Base-by-base conservation (phyloP, 2,888 invertebrate species). In the Ophonus ardosiacus region DNA sequence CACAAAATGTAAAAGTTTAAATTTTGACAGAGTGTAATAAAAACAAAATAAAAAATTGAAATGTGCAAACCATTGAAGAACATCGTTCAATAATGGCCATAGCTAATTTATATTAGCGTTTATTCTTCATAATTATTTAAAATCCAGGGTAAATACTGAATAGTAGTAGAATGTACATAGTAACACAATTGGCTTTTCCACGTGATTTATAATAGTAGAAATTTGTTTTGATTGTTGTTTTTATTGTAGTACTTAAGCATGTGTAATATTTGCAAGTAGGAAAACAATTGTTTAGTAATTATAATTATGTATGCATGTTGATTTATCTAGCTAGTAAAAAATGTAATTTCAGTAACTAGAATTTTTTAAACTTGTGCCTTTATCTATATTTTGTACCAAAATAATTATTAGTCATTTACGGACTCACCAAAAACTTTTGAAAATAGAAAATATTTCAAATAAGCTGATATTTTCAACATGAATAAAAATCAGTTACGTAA, bases 311-410 rank as follows among this genome's bases (percentile, higher is more conserved):
- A 51, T 63, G 81, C 43, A 59, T 79, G 79, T 79, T 79, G 59
- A 79, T 79, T 61, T 74, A 74, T 81, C 61, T 43, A 43, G 51
- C 38, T 43, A 81, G 65, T 65, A 43, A 61, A 43, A 61, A 31
- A 65, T 71, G 31, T 68, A 56, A 56, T 81, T 81, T 81, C 61
- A 80, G 21, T 56, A 61, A 80, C 38, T 80, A 81, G 68, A 63
- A 81, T 68, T 57, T 81, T 65, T 57, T 56, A 68, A 81, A 81
- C 43, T 81, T 68, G 81, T 81, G 81, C 81, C 81, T 81, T 81
- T 81, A 81, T 38, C 81, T 68, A 81, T 81, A 81, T 81, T 81
- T 81, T 81, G 71, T 81, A 81, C 81, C 81, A 81, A 71, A 81
- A 65, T 81, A 61, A 40, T 63, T 63, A 63, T 65, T 43, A 65